These are phyloP conservation scores for Pocillopora grandis DNA, from an alignment of 92 coral and sea anemone genomes.

Conservation along the genomic window DNA sequence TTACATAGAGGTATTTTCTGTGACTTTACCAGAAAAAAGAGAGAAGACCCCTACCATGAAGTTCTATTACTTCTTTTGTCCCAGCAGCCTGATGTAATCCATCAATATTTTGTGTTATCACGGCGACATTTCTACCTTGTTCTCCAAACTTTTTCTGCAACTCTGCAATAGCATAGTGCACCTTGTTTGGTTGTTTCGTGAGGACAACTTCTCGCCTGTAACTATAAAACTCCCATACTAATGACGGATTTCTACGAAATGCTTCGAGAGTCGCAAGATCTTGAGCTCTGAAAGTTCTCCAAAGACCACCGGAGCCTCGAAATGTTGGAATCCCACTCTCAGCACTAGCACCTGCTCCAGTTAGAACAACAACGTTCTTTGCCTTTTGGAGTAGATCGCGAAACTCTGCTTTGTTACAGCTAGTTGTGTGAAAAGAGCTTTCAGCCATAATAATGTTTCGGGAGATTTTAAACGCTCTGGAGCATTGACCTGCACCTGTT, in stretches of 20 bases:
- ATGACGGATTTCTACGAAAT: constrained; percentile 78
- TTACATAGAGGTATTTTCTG: too few species aligned
- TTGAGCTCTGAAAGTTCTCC: constrained; percentile 89
- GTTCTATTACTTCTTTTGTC: constrained; percentile 84
- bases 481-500: background rate
- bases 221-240: constrained; percentile 99
- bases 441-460: constrained; percentile 19
- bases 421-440: constrained; percentile 51
- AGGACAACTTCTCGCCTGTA: constrained; percentile 92
- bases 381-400: constrained; percentile 71
- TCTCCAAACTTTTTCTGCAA: constrained; percentile 72
- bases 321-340: constrained; percentile 99
- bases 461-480: background rate
- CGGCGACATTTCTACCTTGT: constrained; percentile 68
- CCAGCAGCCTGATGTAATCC: constrained; percentile 94
- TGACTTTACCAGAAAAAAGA: background rate
- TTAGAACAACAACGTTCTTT: constrained; percentile 69
- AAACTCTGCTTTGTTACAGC: constrained; percentile 71
- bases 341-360: constrained; percentile 97
- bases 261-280: constrained; percentile 85
- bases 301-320: constrained; percentile 96
- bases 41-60: constrained; percentile 69
- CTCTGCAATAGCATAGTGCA: constrained; percentile 91
- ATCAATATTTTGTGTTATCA: constrained; percentile 96
- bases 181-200: constrained; percentile 88